Percentiles rank a stretch among this genome's conserved stretches.
phyloP scores from a whole-genome alignment of 2,113 vertebrate genomes.

The Sinocyclocheilus rhinocerous region DNA sequence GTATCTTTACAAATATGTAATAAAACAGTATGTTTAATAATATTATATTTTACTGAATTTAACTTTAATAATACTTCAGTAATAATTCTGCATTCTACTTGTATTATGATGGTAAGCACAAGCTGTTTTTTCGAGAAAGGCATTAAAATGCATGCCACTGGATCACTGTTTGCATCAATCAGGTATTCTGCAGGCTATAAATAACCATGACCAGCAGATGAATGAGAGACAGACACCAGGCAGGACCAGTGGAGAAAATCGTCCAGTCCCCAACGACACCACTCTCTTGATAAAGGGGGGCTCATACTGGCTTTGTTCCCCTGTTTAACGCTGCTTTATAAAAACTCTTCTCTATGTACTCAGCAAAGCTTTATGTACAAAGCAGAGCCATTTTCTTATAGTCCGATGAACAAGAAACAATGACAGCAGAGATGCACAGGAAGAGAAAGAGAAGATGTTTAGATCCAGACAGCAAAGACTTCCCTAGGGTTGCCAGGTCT shows the following conservation, averaged over 20 bases:
- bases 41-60: not conserved
- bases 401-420: not conserved
- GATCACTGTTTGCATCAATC: conserved; percentile 55
- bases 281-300: not conserved
- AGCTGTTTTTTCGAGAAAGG: not conserved
- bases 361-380: conserved; percentile 5
- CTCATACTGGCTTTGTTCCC: conserved; percentile 40
- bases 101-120: not conserved
- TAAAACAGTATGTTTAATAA: not conserved
- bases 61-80: not conserved
- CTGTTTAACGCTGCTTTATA: conserved; percentile 33
- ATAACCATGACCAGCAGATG: conserved; percentile 53
- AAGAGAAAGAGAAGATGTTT: not conserved
- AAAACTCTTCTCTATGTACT: conserved; percentile 44
- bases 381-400: not conserved
- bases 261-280: not conserved
- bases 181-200: conserved; percentile 45
- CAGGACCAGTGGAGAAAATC: not conserved
- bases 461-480: not conserved
- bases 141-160: conserved; percentile 54
- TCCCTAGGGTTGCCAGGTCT: not conserved
- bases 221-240: conserved; percentile 23
- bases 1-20: not conserved
- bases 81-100: not conserved
- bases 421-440: not conserved